These are phyloP conservation scores for Drosophila parthenogenetica DNA, from an alignment of 2,888 invertebrate genomes.

Conservation along the genomic window DNA sequence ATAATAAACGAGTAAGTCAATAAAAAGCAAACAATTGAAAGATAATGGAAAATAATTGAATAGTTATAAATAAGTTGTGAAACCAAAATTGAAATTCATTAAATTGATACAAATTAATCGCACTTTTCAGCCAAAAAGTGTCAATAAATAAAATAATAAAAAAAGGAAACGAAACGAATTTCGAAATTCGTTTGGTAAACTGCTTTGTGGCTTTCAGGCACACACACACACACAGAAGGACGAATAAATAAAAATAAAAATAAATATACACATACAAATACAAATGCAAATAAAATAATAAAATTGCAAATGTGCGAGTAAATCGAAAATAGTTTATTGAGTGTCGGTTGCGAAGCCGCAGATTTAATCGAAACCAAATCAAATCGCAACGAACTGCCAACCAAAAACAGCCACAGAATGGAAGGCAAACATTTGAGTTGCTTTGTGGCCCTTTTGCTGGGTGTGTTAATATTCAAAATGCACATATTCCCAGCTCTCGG, in stretches of 20 bases:
- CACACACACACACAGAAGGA: conserved; percentile 7
- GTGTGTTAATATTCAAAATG: conserved; percentile 79
- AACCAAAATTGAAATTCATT: conserved; percentile 14
- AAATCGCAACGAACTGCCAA: conserved; percentile 25
- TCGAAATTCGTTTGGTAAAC: conserved; percentile 41
- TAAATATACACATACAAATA: conserved; percentile 4
- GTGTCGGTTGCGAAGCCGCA: conserved; percentile 43
- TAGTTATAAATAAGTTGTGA: conserved; percentile 20
- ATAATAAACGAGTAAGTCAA: conserved; percentile 7
- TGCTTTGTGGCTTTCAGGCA: conserved; percentile 33
- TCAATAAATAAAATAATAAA: conserved; percentile 27
- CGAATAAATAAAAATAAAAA: conserved; percentile 16
- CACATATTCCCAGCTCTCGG: conserved; percentile 77
- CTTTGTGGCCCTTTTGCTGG: conserved; percentile 80
- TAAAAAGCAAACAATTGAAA: conserved; percentile 2
- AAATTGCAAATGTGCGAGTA: conserved; percentile 42
- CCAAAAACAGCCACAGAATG: conserved; percentile 61
- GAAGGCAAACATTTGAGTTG: conserved; percentile 75
- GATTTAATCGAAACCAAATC: conserved; percentile 47
- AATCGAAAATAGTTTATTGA: conserved; percentile 49
- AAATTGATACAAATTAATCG: conserved; percentile 14
- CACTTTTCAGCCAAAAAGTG: conserved; percentile 9
- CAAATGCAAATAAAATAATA: conserved; percentile 30
- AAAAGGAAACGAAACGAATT: conserved; percentile 19
- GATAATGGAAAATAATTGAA: conserved; percentile 9